Percentiles rank a stretch among this genome's conserved stretches.
These are phyloP conservation scores for Sphenodon punctatus DNA, from an alignment of 2,797 vertebrate species.

Conservation along the genomic window DNA sequence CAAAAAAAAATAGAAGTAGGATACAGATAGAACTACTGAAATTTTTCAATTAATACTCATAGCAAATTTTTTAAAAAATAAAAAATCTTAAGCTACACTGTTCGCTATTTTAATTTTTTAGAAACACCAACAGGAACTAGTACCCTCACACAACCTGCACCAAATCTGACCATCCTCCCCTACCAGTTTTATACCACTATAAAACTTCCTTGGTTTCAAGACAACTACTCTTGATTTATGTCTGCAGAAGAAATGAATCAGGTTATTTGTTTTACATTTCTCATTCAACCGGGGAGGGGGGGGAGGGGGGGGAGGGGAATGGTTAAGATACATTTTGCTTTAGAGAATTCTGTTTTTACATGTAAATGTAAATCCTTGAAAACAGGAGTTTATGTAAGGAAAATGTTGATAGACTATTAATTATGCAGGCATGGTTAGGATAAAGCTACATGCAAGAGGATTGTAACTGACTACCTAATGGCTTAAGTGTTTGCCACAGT, in stretches of 20 bases:
- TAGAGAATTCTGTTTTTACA: too few relatives aligned
- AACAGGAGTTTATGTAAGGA: conserved; percentile 1
- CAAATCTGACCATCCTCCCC: conserved; percentile 66
- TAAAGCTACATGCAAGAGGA: conserved; percentile 40
- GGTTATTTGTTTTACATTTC: conserved; percentile 28
- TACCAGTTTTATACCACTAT: conserved; percentile 61
- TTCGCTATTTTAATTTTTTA: conserved; percentile 69
- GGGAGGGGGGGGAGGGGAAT: too few relatives aligned
- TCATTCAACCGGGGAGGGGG: too few relatives aligned
- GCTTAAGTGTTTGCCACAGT: conserved; percentile 32
- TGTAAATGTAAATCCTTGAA: background rate
- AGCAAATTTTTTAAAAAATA: conserved; percentile 66
- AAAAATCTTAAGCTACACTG: conserved; percentile 65
- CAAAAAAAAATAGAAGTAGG: too few relatives aligned
- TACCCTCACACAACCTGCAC: conserved; percentile 64
- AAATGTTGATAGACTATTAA: conserved; percentile 63
- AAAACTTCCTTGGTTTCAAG: conserved; percentile 55
- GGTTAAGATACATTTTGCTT: conserved; percentile 22
- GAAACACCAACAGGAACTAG: conserved; percentile 63
- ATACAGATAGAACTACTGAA: conserved; percentile 54
- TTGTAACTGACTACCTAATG: conserved; percentile 46
- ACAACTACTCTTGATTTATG: conserved; percentile 57
- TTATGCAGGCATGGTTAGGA: conserved; percentile 56
- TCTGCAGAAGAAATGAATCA: conserved; percentile 59
- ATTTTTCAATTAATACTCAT: conserved; percentile 64